Evolutionary conservation across 2,797 vertebrate species (phyloP).

Genomic region (Acrossocheilus fasciatus): DNA sequence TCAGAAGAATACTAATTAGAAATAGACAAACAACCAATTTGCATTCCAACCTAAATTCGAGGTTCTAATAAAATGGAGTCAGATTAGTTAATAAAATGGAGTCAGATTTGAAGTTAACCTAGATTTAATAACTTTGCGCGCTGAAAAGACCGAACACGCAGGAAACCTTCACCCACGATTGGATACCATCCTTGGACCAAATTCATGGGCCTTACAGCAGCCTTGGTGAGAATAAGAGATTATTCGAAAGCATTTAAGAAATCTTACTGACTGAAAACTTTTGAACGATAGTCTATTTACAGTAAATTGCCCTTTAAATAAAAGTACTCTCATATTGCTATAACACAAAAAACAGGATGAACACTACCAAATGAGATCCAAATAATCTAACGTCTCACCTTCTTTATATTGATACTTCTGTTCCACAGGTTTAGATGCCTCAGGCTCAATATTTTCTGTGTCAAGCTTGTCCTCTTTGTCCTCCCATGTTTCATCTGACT

Average conservation of each 20-base stretch:
- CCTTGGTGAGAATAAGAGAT: background rate
- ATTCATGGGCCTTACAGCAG: too few relatives aligned
- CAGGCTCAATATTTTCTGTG: constrained; percentile 82
- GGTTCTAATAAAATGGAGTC: too few relatives aligned
- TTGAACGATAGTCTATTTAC: background rate
- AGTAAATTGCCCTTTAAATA: background rate
- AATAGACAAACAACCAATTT: too few relatives aligned
- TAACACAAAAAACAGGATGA: background rate
- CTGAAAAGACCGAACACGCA: too few relatives aligned
- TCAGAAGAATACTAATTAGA: too few relatives aligned
- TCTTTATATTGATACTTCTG: constrained; percentile 95
- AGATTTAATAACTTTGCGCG: too few relatives aligned
- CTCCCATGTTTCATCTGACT: constrained; percentile 92
- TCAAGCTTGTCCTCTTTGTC: constrained; percentile 95
- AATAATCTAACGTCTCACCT: constrained; percentile 74
- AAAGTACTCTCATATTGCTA: background rate
- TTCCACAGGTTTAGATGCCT: constrained; percentile 71
- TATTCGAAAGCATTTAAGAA: background rate
- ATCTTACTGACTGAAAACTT: background rate
- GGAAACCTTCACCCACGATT: too few relatives aligned
- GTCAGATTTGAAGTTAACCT: too few relatives aligned
- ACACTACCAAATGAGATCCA: background rate
- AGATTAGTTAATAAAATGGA: too few relatives aligned
- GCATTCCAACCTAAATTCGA: too few relatives aligned
- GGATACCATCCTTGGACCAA: too few relatives aligned